phyloP scores from a whole-genome alignment of 2,888 invertebrate species.

The Smittia aterrima region DNA sequence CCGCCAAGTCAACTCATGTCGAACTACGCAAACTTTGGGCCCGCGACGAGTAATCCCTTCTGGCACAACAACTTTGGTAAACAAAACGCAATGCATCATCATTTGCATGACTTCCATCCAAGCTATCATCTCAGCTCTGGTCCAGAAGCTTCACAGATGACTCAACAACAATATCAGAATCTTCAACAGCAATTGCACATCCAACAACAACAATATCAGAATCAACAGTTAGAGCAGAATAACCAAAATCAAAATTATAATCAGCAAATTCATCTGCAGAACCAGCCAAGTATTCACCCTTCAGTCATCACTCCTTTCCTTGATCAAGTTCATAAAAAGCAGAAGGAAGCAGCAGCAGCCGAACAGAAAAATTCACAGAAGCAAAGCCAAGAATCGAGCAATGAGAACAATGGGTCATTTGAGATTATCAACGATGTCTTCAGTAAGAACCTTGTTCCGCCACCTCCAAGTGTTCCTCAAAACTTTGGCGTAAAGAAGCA shows the following conservation, averaged over 20 bases:
- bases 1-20: constrained; percentile 36
- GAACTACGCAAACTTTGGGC: constrained; percentile 32
- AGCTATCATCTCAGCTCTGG: background rate
- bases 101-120: background rate
- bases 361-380: constrained; percentile 17
- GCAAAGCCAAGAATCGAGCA: constrained; percentile 14
- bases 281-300: constrained; percentile 28
- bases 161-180: background rate
- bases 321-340: constrained; percentile 31
- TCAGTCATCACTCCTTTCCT: constrained; percentile 31
- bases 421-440: constrained; percentile 36
- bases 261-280: background rate
- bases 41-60: background rate
- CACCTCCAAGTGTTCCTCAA: background rate
- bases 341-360: constrained; percentile 28
- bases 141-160: background rate
- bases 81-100: background rate
- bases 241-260: background rate
- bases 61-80: background rate
- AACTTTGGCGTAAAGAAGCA: background rate
- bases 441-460: constrained; percentile 35
- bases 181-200: background rate
- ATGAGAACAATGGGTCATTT: constrained; percentile 29
- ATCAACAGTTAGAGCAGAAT: background rate
- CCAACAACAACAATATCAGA: background rate